These are phyloP conservation scores for Panonychus citri DNA, from an alignment of 1,140 invertebrate genomes.

Conservation along the genomic window DNA sequence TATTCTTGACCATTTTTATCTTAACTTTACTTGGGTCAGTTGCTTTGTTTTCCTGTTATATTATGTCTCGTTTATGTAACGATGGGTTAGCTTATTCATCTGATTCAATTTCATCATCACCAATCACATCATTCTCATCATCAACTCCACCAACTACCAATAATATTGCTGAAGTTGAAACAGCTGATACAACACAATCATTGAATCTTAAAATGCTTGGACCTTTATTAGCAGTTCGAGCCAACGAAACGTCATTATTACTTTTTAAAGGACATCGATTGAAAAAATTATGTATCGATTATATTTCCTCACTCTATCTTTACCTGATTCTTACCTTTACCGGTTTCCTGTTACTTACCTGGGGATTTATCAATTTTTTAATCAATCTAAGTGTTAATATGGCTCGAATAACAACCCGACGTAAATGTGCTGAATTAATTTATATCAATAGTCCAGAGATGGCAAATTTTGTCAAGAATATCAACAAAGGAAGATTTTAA, in stretches of 20 bases:
- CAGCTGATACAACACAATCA: slow-evolving; percentile 1
- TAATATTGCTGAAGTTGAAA: background rate
- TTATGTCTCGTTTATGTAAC: slow-evolving; percentile 7
- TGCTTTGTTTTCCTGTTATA: slow-evolving; percentile 3
- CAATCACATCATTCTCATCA: background rate
- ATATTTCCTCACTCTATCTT: slow-evolving; percentile 4
- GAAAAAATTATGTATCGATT: slow-evolving; percentile 12
- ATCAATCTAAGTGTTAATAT: slow-evolving; percentile 9
- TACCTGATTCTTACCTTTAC: slow-evolving; percentile 3
- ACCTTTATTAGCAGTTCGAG: slow-evolving; percentile 2
- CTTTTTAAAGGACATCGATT: slow-evolving; percentile 10
- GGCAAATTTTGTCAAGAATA: slow-evolving; percentile 1
- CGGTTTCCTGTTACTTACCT: background rate
- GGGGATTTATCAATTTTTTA: slow-evolving; percentile 6
- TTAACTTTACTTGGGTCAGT: background rate
- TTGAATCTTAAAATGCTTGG: slow-evolving; percentile 10
- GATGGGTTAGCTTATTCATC: background rate
- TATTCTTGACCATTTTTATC: slow-evolving; percentile 3
- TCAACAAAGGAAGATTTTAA: background rate
- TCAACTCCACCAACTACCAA: background rate
- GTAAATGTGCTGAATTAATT: slow-evolving; percentile 8
- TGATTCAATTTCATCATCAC: background rate
- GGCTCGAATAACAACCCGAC: slow-evolving; percentile 5
- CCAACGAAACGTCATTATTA: slow-evolving; percentile 8
- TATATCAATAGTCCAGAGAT: slow-evolving; percentile 8